These are phyloP conservation scores for Andrena haemorrhoa DNA, from an alignment of 2,888 invertebrate species.

Conservation along the genomic window DNA sequence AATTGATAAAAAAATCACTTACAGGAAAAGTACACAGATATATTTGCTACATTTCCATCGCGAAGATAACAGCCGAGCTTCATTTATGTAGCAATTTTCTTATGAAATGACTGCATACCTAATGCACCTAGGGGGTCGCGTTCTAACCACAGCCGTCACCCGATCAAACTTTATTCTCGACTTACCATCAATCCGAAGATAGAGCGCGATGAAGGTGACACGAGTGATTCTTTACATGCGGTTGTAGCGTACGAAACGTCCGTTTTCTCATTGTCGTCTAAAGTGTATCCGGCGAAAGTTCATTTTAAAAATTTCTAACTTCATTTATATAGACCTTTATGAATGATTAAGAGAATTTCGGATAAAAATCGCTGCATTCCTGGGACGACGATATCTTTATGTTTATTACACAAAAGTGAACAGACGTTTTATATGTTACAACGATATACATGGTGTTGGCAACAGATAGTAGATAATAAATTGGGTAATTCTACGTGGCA, in stretches of 20 bases:
- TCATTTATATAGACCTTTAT: neutral
- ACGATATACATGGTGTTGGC: neutral
- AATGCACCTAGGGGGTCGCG: neutral
- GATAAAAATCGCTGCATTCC: too few species aligned
- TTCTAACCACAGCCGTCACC: neutral
- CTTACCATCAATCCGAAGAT: neutral
- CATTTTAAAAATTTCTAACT: neutral
- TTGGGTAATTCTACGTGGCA: too few species aligned
- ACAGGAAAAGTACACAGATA: neutral
- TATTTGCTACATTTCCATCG: neutral
- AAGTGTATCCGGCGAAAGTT: neutral
- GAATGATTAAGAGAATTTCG: too few species aligned
- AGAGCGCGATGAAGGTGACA: neutral
- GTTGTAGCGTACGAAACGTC: neutral
- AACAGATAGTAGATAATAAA: too few species aligned
- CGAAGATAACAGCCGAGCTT: neutral
- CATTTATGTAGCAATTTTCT: neutral
- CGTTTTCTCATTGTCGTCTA: neutral
- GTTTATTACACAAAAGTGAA: neutral
- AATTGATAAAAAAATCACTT: neutral
- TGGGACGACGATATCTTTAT: too few species aligned
- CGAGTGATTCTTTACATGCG: neutral
- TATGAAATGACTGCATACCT: neutral
- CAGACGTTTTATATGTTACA: neutral
- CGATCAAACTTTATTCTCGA: neutral